Conservation (phyloP, 1,140 invertebrate genomes). For the Pseudobourletiella spinata region DNA sequence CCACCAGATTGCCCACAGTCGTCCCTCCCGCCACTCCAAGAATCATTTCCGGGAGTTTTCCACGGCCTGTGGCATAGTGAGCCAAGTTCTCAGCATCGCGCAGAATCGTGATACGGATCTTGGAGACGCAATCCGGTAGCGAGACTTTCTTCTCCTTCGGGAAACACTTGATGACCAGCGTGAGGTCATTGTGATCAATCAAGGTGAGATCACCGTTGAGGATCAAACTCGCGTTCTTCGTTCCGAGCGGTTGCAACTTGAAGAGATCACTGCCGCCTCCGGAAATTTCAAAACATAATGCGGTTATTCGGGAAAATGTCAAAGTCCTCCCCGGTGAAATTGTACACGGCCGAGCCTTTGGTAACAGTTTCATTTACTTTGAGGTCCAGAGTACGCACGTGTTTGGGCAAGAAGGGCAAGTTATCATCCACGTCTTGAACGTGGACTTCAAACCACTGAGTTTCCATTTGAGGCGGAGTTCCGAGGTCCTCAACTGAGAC, state of each 20-base stretch:
- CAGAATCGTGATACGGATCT: slow-evolving; percentile 24
- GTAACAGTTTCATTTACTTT: slow-evolving; percentile 36
- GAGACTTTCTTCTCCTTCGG: slow-evolving; percentile 28
- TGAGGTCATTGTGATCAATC: slow-evolving; percentile 27
- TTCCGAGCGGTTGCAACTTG: slow-evolving; percentile 14
- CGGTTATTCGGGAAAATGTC: slow-evolving; percentile 46
- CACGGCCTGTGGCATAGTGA: not conserved
- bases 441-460: slow-evolving; percentile 56
- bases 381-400: slow-evolving; percentile 18
- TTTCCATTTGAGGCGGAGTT: slow-evolving; percentile 61
- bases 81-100: slow-evolving; percentile 14
- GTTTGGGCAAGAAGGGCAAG: slow-evolving; percentile 53
- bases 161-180: slow-evolving; percentile 29
- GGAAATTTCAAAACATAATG: slow-evolving; percentile 26
- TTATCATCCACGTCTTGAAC: slow-evolving; percentile 69
- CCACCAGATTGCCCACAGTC: slow-evolving; percentile 30
- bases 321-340: slow-evolving; percentile 58
- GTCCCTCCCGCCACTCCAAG: slow-evolving; percentile 27
- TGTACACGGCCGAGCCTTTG: slow-evolving; percentile 54
- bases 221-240: slow-evolving; percentile 26
- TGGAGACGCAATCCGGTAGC: slow-evolving; percentile 29
- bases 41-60: slow-evolving; percentile 29
- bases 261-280: slow-evolving; percentile 31
- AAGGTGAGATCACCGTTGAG: slow-evolving; percentile 23
- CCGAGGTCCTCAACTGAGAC: slow-evolving; percentile 64